These are phyloP conservation scores for Limnephilus rhombicus DNA, from an alignment of 2,888 invertebrate species.

Conservation along the genomic window DNA sequence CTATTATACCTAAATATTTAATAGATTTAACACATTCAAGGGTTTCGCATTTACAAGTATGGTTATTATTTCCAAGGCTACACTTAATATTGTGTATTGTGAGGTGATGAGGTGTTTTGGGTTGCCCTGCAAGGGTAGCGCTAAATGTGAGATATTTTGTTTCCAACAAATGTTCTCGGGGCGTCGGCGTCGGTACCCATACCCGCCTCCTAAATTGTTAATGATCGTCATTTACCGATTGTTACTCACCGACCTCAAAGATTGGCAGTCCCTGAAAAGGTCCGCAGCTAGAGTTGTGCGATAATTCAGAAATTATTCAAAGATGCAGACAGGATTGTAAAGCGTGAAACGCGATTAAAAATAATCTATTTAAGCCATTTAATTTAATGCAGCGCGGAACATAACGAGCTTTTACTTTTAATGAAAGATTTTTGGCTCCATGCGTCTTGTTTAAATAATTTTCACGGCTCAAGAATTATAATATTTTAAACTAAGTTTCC, in stretches of 20 bases:
- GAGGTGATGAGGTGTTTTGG: too few relatives aligned
- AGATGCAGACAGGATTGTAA: constrained; percentile 56
- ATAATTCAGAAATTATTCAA: constrained; percentile 63
- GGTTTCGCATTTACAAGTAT: too few relatives aligned
- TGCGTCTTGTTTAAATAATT: background rate
- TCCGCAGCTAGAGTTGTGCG: constrained; percentile 13
- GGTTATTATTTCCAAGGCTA: too few relatives aligned
- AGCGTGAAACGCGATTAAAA: constrained; percentile 64
- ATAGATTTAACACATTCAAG: too few relatives aligned
- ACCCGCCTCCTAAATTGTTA: too few relatives aligned
- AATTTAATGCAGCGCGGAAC: constrained; percentile 21
- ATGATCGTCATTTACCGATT: background rate
- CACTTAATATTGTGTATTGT: too few relatives aligned
- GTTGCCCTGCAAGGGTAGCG: too few relatives aligned
- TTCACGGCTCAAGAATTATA: background rate
- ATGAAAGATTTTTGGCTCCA: constrained; percentile 8
- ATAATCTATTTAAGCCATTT: constrained; percentile 59
- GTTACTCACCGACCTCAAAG: background rate
- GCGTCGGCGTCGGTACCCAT: too few relatives aligned
- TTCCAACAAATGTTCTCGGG: too few relatives aligned
- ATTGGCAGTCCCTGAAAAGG: background rate
- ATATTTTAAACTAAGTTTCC: background rate
- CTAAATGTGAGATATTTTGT: too few relatives aligned
- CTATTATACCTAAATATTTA: too few relatives aligned
- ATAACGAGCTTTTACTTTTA: background rate